Conservation (phyloP, 2,797 vertebrate species). For the Anguilla pacifica region DNA sequence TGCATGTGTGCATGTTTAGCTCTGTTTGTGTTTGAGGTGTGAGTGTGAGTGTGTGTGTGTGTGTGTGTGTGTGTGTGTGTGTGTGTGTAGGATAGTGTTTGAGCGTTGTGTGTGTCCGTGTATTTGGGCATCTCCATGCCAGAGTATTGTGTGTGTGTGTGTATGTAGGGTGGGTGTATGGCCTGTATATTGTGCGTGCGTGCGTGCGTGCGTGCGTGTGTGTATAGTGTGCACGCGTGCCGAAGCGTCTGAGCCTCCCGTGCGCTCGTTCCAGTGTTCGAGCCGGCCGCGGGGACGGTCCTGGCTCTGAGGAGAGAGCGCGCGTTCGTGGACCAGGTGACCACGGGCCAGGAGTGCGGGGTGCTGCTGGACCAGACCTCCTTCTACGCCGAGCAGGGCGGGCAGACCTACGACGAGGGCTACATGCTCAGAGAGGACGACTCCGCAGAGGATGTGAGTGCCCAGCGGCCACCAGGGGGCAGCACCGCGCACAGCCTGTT, state of each 20-base stretch:
- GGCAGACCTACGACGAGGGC: conserved; percentile 93
- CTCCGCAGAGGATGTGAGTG: conserved; percentile 83
- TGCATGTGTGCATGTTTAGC: not conserved
- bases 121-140: not conserved
- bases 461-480: not conserved
- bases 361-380: conserved; percentile 90
- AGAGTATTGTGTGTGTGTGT: not conserved
- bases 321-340: conserved; percentile 84
- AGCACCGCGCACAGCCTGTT: not conserved
- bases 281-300: conserved; percentile 77
- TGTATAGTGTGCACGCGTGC: not conserved
- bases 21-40: no score
- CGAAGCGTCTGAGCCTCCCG: not conserved
- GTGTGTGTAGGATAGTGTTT: no score
- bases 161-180: not conserved
- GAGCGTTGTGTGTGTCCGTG: not conserved
- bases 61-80: no score
- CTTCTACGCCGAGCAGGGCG: conserved; percentile 97
- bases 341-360: conserved; percentile 91
- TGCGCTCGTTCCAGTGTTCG: conserved; percentile 67
- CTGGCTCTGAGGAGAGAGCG: conserved; percentile 89
- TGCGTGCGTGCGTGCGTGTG: not conserved
- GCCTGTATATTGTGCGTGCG: not conserved
- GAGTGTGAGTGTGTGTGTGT: no score
- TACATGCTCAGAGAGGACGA: conserved; percentile 89